phyloP scores from a whole-genome alignment of 2,797 vertebrate genomes.

The Cetoscarus ocellatus region DNA sequence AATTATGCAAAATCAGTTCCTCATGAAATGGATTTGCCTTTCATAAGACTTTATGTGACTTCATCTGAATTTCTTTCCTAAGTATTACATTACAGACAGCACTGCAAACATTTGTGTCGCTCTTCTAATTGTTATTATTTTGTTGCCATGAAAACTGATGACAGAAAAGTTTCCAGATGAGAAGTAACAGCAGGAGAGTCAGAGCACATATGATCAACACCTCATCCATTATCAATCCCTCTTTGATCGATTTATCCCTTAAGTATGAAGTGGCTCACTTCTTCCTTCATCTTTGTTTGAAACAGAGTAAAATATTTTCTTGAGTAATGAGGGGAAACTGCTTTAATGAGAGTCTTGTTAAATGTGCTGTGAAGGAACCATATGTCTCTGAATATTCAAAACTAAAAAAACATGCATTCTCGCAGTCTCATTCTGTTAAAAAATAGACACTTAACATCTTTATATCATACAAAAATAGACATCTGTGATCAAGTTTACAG shows the following conservation, averaged over 20 bases:
- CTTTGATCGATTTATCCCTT: not conserved
- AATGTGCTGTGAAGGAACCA: constrained; percentile 46
- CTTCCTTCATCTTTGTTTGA: not conserved
- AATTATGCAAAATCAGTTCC: too few species aligned
- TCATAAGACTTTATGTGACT: not conserved
- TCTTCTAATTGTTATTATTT: constrained; percentile 4
- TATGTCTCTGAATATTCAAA: constrained; percentile 28
- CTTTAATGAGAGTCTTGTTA: constrained; percentile 46
- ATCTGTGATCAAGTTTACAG: constrained; percentile 76
- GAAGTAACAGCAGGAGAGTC: not conserved
- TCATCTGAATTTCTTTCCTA: not conserved
- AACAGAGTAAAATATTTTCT: not conserved
- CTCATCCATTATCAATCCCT: constrained; percentile 2
- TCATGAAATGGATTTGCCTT: too few species aligned
- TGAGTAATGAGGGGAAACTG: constrained; percentile 19
- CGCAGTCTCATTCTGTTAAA: constrained; percentile 55
- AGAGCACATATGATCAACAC: not conserved
- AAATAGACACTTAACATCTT: constrained; percentile 54
- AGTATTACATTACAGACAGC: not conserved
- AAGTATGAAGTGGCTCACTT: not conserved
- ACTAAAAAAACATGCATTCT: constrained; percentile 38
- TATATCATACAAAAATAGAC: constrained; percentile 87
- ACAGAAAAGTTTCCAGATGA: not conserved
- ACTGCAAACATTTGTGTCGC: not conserved
- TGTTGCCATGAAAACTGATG: not conserved